These are phyloP conservation scores for Coturnix japonica DNA, from an alignment of 2,113 vertebrate genomes.

Conservation along the genomic window DNA sequence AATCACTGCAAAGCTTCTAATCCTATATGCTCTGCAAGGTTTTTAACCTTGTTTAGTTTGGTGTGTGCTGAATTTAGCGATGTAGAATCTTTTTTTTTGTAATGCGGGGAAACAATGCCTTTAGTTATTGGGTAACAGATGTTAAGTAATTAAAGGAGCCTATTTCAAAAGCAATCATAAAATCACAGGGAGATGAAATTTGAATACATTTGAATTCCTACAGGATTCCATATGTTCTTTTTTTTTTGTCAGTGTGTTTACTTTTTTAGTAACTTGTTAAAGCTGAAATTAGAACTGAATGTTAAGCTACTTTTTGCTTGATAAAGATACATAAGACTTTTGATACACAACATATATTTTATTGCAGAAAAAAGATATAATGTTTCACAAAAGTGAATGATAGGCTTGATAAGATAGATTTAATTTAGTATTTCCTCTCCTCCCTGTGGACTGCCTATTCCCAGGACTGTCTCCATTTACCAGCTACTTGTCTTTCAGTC, in stretches of 20 bases:
- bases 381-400: neutral
- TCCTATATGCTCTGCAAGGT: neutral
- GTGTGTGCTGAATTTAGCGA: conserved; percentile 24
- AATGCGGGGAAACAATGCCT: neutral
- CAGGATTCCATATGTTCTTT: conserved; percentile 37
- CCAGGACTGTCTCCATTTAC: neutral
- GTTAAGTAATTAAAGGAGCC: conserved; percentile 58
- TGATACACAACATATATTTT: neutral
- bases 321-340: neutral
- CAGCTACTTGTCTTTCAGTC: neutral
- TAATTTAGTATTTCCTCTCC: neutral
- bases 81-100: conserved; percentile 44
- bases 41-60: neutral
- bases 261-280: neutral
- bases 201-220: conserved; percentile 56
- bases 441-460: neutral
- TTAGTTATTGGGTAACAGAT: conserved; percentile 54
- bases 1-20: neutral
- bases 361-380: neutral
- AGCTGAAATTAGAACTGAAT: neutral
- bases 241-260: neutral
- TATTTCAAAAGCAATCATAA: conserved; percentile 57
- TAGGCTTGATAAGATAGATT: neutral
- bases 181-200: conserved; percentile 51
- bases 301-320: neutral